Evolutionary conservation across 2,888 invertebrate genomes (phyloP).

Genomic region (Notodonta ziczac): DNA sequence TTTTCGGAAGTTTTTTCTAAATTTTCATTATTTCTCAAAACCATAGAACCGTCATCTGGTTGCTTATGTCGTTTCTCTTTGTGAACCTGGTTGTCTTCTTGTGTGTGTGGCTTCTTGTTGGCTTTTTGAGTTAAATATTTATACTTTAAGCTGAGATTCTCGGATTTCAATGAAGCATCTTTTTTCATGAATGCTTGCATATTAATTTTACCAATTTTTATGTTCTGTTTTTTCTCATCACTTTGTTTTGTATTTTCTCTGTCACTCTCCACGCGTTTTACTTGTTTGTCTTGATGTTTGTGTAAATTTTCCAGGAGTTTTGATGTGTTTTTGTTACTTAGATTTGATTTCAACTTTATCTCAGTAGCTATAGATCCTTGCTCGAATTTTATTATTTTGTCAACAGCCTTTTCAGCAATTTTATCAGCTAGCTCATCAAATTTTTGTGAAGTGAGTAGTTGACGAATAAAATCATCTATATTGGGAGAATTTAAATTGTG

Average conservation of each 20-base stretch:
- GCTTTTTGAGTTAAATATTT: constrained; percentile 12
- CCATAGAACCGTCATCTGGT: neutral
- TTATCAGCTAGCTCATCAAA: constrained; percentile 49
- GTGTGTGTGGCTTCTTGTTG: neutral
- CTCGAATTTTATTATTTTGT: constrained; percentile 39
- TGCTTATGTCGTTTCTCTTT: neutral
- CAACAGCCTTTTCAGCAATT: constrained; percentile 51
- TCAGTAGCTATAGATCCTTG: constrained; percentile 2
- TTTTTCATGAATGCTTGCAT: constrained; percentile 9
- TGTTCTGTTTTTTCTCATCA: neutral
- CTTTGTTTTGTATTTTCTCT: neutral
- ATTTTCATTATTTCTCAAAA: neutral
- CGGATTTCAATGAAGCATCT: neutral
- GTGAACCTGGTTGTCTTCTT: neutral
- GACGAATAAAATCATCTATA: constrained; percentile 48
- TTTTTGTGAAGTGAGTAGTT: constrained; percentile 44
- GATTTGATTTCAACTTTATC: neutral
- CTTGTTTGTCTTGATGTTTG: neutral
- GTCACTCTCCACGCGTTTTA: neutral
- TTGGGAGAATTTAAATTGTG: constrained; percentile 13
- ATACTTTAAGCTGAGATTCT: constrained; percentile 12
- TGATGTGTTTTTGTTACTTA: neutral
- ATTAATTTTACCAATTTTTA: constrained; percentile 13
- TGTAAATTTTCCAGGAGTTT: neutral
- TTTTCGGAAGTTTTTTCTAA: neutral